These are phyloP conservation scores for Mus minutoides DNA, from an alignment of 2,797 vertebrate genomes.

Conservation along the genomic window DNA sequence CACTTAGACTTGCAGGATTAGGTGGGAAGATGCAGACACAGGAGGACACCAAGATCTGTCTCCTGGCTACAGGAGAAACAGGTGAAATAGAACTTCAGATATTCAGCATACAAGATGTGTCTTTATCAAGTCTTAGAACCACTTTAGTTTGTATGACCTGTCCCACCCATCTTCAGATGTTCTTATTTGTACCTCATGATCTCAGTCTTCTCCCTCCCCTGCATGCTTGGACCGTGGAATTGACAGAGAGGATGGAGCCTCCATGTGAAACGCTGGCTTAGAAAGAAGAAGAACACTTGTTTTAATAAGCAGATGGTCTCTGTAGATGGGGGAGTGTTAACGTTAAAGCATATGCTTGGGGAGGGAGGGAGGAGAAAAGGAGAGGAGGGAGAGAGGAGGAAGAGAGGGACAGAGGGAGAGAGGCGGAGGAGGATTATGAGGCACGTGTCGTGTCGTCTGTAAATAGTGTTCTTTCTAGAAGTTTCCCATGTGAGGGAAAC, in stretches of 20 bases:
- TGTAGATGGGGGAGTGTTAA: constrained; percentile 80
- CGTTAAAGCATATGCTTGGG: constrained; percentile 84
- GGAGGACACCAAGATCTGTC: neutral
- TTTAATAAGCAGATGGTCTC: constrained; percentile 83
- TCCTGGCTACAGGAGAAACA: neutral
- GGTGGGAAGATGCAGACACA: neutral
- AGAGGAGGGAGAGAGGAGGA: constrained; percentile 64
- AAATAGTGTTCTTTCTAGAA: constrained; percentile 80
- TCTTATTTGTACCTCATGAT: neutral
- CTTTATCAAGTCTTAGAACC: neutral
- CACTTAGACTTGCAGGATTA: neutral
- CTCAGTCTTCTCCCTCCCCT: constrained; percentile 15
- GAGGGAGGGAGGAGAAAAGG: constrained; percentile 62
- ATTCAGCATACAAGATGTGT: neutral
- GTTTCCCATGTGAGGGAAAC: constrained; percentile 65
- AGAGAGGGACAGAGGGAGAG: constrained; percentile 75
- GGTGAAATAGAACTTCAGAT: neutral
- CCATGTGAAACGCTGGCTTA: constrained; percentile 66
- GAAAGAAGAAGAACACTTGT: constrained; percentile 68
- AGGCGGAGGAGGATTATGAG: constrained; percentile 77
- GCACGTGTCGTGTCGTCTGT: constrained; percentile 77
- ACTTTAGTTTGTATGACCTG: neutral
- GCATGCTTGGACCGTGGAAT: constrained; percentile 56
- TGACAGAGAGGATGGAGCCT: constrained; percentile 60
- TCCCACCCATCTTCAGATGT: neutral